Conservation (phyloP, 2,888 invertebrate genomes). For the Sinotaia quadrata region DNA sequence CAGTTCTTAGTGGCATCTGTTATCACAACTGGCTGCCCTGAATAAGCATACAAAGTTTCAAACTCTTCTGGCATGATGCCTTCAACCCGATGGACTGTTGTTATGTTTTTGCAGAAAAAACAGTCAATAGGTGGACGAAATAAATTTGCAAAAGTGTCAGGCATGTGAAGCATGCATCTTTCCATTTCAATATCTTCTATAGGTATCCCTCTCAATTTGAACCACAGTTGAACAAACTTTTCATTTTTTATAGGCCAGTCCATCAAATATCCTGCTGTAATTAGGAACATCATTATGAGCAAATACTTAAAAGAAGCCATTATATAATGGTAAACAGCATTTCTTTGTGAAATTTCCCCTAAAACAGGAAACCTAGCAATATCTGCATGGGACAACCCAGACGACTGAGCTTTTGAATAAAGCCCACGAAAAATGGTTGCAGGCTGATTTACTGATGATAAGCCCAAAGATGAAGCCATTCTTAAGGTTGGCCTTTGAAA, state of each 20-base stretch:
- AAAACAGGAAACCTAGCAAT: conserved; percentile 46
- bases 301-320: conserved; percentile 18
- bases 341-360: conserved; percentile 34
- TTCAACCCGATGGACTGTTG: conserved; percentile 78
- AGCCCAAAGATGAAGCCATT: no score
- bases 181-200: conserved; percentile 39
- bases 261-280: conserved; percentile 37
- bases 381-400: conserved; percentile 52
- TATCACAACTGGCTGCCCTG: conserved; percentile 86
- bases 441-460: neutral
- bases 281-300: neutral
- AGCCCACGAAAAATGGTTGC: conserved; percentile 36
- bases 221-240: conserved; percentile 44
- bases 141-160: conserved; percentile 55
- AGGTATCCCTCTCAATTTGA: conserved; percentile 41
- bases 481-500: no score
- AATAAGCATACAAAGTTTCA: conserved; percentile 83
- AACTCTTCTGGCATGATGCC: conserved; percentile 81
- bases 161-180: conserved; percentile 53
- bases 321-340: no score
- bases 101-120: conserved; percentile 81
- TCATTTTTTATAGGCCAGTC: conserved; percentile 54
- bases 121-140: conserved; percentile 88
- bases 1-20: conserved; percentile 86
- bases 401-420: conserved; percentile 45